Conservation (phyloP, 2,888 invertebrate genomes). For the Eristalinus aeneus region DNA sequence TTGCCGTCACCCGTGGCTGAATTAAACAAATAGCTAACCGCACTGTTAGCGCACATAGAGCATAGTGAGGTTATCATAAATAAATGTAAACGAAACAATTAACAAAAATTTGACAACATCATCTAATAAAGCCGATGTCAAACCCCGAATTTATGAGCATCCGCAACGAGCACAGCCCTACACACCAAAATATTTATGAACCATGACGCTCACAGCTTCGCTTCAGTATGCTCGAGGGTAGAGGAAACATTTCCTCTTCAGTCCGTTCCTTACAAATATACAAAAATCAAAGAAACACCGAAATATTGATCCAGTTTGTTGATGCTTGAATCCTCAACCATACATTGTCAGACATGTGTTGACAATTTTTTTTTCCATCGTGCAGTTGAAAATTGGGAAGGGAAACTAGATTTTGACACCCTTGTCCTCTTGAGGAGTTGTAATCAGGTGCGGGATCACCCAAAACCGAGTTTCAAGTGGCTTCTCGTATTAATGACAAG, state of each 20-base stretch:
- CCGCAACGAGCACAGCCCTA: conserved; percentile 62
- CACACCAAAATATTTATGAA: conserved; percentile 64
- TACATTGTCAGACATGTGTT: conserved; percentile 54
- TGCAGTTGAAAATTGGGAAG: neutral
- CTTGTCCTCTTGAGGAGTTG: conserved; percentile 39
- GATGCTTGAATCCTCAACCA: conserved; percentile 58
- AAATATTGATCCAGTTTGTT: conserved; percentile 71
- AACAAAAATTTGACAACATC: conserved; percentile 70
- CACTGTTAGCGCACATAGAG: conserved; percentile 50
- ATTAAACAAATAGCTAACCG: conserved; percentile 68
- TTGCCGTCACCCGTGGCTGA: conserved; percentile 63
- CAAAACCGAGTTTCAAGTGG: conserved; percentile 51
- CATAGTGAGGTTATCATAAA: conserved; percentile 57
- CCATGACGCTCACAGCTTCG: conserved; percentile 56
- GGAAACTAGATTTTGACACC: conserved; percentile 57
- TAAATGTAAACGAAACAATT: conserved; percentile 64
- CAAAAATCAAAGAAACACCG: conserved; percentile 61
- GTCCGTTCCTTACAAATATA: neutral
- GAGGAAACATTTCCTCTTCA: conserved; percentile 52
- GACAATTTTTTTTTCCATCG: conserved; percentile 28
- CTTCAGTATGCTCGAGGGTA: conserved; percentile 16
- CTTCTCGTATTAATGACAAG: conserved; percentile 22
- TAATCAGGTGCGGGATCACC: conserved; percentile 54
- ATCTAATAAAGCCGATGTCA: conserved; percentile 68
- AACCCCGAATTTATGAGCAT: conserved; percentile 64